phyloP scores from a whole-genome alignment of 2,888 invertebrate genomes.

The Tuberolachnus salignus region DNA sequence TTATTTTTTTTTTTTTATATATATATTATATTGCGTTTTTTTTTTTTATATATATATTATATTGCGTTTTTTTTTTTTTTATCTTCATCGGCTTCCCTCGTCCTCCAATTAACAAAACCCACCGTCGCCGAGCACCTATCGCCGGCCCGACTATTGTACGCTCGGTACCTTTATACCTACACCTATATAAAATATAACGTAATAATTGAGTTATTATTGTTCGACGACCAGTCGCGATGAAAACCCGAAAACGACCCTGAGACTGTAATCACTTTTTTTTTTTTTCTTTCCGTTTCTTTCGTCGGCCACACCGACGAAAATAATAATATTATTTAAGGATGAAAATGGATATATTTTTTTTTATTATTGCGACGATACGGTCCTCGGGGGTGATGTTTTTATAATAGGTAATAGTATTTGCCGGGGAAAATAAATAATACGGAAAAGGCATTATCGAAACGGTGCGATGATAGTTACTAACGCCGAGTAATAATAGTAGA shows the following conservation, averaged over 20 bases:
- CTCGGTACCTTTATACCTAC: too few species aligned
- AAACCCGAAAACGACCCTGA: constrained; percentile 24
- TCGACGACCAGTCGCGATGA: not conserved
- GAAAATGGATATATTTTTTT: too few species aligned
- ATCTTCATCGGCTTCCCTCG: constrained; percentile 15
- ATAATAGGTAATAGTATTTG: too few species aligned
- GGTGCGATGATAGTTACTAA: too few species aligned
- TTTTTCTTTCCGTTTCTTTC: not conserved
- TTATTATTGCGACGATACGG: too few species aligned
- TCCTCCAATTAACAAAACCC: constrained; percentile 54
- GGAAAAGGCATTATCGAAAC: too few species aligned
- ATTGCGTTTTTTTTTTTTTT: not conserved
- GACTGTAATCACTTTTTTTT: not conserved
- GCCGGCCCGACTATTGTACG: not conserved
- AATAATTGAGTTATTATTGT: constrained; percentile 48
- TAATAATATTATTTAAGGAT: too few species aligned
- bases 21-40: not conserved
- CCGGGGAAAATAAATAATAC: too few species aligned
- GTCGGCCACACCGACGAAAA: too few species aligned
- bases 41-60: not conserved
- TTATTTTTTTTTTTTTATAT: not conserved
- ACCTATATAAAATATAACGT: not conserved
- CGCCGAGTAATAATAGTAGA: too few species aligned
- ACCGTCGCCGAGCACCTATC: constrained; percentile 4
- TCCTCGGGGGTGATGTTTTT: too few species aligned